Evolutionary conservation across 2,888 invertebrate genomes (phyloP).

Genomic region (Dicycla oo): DNA sequence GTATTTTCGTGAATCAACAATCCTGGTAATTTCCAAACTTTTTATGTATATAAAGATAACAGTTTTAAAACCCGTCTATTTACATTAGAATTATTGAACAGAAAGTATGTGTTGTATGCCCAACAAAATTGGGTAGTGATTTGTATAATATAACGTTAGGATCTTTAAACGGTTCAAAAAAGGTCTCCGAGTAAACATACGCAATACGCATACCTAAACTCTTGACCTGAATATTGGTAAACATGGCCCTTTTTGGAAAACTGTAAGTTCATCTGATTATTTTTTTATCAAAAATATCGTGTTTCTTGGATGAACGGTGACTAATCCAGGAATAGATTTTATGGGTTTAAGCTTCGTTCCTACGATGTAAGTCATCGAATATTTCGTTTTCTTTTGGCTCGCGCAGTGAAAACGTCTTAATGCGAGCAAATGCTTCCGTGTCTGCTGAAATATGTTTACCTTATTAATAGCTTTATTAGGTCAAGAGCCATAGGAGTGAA

Average conservation of each 20-base stretch:
- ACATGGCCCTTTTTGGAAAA: constrained; percentile 33
- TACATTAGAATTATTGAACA: constrained; percentile 35
- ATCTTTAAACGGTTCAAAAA: constrained; percentile 52
- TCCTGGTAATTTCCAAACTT: not conserved
- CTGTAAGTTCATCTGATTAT: constrained; percentile 9
- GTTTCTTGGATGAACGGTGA: not conserved
- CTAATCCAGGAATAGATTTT: constrained; percentile 45
- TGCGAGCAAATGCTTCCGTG: constrained; percentile 47
- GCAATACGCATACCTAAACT: constrained; percentile 34
- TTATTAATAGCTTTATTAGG: constrained; percentile 57
- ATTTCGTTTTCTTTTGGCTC: constrained; percentile 46
- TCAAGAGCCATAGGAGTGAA: constrained; percentile 49
- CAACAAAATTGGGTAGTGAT: constrained; percentile 47
- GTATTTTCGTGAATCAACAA: not conserved
- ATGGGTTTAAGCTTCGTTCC: constrained; percentile 21
- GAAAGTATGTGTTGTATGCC: constrained; percentile 32
- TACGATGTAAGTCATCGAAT: constrained; percentile 27
- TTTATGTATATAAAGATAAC: not conserved
- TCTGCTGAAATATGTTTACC: constrained; percentile 41
- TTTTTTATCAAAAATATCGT: not conserved
- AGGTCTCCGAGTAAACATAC: constrained; percentile 38
- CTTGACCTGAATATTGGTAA: constrained; percentile 42
- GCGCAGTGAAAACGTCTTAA: constrained; percentile 33
- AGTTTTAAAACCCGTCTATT: constrained; percentile 10
- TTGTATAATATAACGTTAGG: constrained; percentile 54